Percentiles rank a stretch among this genome's conserved stretches.
phyloP scores from a whole-genome alignment of 2,888 invertebrate species.

The Rapana venosa region DNA sequence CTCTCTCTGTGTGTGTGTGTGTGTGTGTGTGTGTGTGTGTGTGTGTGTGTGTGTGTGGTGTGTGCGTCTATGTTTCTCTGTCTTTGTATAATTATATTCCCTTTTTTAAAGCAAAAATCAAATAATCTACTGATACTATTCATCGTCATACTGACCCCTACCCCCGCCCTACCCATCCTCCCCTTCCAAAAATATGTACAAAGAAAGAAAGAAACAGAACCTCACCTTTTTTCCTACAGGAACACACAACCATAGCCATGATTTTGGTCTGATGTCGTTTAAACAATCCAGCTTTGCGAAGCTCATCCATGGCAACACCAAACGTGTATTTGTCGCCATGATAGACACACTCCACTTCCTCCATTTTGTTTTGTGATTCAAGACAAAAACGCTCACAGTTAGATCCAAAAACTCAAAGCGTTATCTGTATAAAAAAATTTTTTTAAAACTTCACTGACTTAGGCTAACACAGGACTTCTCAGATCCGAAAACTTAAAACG shows the following conservation, averaged over 20 bases:
- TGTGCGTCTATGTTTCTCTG: background rate
- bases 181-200: background rate
- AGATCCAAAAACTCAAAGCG: no score
- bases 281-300: background rate
- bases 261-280: background rate
- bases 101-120: background rate
- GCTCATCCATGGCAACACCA: background rate
- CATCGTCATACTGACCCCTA: background rate
- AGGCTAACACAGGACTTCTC: no score
- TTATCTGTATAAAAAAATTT: no score
- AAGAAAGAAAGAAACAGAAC: background rate
- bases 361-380: no score
- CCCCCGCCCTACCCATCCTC: background rate
- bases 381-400: no score
- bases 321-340: constrained; percentile 20
- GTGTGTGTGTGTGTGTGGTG: background rate
- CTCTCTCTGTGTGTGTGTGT: background rate
- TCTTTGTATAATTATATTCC: background rate
- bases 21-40: background rate
- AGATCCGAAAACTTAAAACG: no score
- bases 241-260: constrained; percentile 34
- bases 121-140: background rate
- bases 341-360: background rate
- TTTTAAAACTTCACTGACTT: no score
- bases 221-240: constrained; percentile 37